These are phyloP conservation scores for Griposia aprilina DNA, from an alignment of 2,888 invertebrate species.

Conservation along the genomic window DNA sequence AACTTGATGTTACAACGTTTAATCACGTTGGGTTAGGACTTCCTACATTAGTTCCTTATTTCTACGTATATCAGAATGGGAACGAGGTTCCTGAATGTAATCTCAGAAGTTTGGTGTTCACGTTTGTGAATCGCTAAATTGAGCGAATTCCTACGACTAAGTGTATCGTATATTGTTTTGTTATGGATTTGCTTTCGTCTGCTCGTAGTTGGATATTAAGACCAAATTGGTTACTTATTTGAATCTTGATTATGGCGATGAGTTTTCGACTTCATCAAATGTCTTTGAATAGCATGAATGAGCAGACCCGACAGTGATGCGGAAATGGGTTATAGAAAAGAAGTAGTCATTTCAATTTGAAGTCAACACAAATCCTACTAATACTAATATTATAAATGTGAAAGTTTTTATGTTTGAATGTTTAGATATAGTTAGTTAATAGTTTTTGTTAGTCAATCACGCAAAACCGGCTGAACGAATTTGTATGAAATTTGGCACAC, in stretches of 20 bases:
- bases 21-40: conserved; percentile 63
- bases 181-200: conserved; percentile 11
- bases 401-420: too few species aligned
- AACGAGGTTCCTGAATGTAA: conserved; percentile 53
- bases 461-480: too few species aligned
- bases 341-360: conserved; percentile 3
- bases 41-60: conserved; percentile 65
- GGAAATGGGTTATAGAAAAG: neutral
- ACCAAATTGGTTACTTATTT: conserved; percentile 23
- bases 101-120: conserved; percentile 42
- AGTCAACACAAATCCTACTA: neutral
- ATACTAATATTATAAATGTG: too few species aligned
- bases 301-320: neutral
- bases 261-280: neutral
- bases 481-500: too few species aligned
- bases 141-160: conserved; percentile 48
- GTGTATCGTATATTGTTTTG: conserved; percentile 46
- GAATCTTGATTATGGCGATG: neutral
- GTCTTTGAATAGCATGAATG: neutral
- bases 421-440: too few species aligned
- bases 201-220: neutral
- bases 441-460: too few species aligned
- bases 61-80: conserved; percentile 47
- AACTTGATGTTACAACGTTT: conserved; percentile 63
- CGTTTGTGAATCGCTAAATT: conserved; percentile 56